phyloP scores from a whole-genome alignment of 1,140 invertebrate genomes.

The Zaprionus ornatus region DNA sequence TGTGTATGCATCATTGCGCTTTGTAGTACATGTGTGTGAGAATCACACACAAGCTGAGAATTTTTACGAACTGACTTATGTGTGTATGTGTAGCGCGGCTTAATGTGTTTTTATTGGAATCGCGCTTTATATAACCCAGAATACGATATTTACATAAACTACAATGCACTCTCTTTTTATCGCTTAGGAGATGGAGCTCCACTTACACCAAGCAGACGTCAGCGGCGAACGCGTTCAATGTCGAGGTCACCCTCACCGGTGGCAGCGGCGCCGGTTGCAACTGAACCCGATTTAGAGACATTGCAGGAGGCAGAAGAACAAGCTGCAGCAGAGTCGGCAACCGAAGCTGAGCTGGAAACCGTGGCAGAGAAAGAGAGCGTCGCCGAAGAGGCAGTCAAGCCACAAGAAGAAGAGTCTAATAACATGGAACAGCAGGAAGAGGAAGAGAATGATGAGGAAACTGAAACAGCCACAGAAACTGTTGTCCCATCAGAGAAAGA shows the following conservation, averaged over 20 bases:
- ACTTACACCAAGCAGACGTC: conserved; percentile 74
- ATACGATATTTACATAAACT: conserved; percentile 21
- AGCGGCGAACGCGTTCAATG: conserved; percentile 79
- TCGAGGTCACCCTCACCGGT: conserved; percentile 79
- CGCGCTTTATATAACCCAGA: conserved; percentile 60
- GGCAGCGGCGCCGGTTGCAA: conserved; percentile 54
- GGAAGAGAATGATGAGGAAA: conserved; percentile 17
- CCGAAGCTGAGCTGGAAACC: conserved; percentile 27
- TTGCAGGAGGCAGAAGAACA: conserved; percentile 60
- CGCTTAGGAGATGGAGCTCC: conserved; percentile 56
- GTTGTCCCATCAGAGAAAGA: background rate
- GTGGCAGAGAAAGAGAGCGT: conserved; percentile 12
- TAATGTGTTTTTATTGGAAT: conserved; percentile 54
- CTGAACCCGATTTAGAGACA: conserved; percentile 69
- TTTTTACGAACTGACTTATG: conserved; percentile 9
- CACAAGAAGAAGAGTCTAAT: conserved; percentile 28
- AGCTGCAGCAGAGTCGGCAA: conserved; percentile 22
- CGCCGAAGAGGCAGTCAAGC: conserved; percentile 4
- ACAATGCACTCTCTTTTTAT: background rate
- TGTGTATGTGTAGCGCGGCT: conserved; percentile 30
- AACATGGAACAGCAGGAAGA: conserved; percentile 10
- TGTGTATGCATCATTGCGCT: conserved; percentile 35
- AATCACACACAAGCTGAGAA: conserved; percentile 6
- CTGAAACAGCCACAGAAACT: conserved; percentile 20
- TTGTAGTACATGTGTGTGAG: conserved; percentile 21